Conservation (phyloP, 2,888 invertebrate species). For the Leucoptera coffeella region DNA sequence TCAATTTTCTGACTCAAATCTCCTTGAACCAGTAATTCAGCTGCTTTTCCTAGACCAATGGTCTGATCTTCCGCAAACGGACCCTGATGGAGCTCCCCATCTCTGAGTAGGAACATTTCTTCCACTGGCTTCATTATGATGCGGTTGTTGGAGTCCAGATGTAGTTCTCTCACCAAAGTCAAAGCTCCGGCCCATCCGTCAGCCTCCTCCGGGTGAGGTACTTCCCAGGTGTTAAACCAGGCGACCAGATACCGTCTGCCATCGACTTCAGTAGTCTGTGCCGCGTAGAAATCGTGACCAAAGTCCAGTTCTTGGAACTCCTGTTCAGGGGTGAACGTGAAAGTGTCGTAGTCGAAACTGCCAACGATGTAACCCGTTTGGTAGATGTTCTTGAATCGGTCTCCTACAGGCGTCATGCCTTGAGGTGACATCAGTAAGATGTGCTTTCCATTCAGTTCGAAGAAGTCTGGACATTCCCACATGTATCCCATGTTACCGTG, state of each 20-base stretch:
- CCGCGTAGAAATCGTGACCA: conserved; percentile 43
- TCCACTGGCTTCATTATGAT: conserved; percentile 27
- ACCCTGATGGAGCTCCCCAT: conserved; percentile 12
- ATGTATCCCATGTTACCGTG: conserved; percentile 29
- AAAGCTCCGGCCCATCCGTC: conserved; percentile 41
- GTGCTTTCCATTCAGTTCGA: conserved; percentile 31
- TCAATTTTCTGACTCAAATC: conserved; percentile 18
- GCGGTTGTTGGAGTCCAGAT: conserved; percentile 15
- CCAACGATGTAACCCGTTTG: conserved; percentile 42
- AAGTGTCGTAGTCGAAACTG: conserved; percentile 28
- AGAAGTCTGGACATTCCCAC: conserved; percentile 52
- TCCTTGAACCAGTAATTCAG: conserved; percentile 19
- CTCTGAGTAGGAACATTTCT: conserved; percentile 17
- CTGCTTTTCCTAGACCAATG: conserved; percentile 19
- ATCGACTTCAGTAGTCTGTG: conserved; percentile 25
- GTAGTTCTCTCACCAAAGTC: conserved; percentile 31
- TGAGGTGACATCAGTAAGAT: conserved; percentile 39
- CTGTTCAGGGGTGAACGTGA: conserved; percentile 22
- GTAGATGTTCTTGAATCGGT: conserved; percentile 27
- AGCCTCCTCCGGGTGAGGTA: conserved; percentile 20
- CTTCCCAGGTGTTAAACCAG: conserved; percentile 44
- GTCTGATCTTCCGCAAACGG: conserved; percentile 11
- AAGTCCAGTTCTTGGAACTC: conserved; percentile 36
- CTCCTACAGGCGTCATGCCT: conserved; percentile 26
- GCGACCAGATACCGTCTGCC: conserved; percentile 26